A percentile compares a stretch with the other conserved stretches of the same genome.
These are phyloP conservation scores for Camponotus pennsylvanicus DNA, from an alignment of 1,140 invertebrate species.

Conservation along the genomic window DNA sequence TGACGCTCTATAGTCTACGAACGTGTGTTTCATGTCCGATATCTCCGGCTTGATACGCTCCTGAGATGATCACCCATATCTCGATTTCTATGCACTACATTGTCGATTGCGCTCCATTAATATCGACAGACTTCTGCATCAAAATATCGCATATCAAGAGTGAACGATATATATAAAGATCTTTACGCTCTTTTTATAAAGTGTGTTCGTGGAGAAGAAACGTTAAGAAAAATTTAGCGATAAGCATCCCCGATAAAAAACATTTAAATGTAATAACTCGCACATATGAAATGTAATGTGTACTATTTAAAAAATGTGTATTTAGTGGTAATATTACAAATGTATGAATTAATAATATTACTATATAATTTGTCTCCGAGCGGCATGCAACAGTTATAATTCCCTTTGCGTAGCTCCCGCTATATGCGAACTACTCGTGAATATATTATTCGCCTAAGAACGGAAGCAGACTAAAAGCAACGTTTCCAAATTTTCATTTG, in stretches of 20 bases:
- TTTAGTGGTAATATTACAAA: slow-evolving; percentile 11
- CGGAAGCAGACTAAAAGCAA: slow-evolving; percentile 50
- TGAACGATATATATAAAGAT: neutral
- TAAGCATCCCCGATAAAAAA: neutral
- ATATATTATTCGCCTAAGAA: slow-evolving; percentile 32
- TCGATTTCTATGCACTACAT: slow-evolving; percentile 4
- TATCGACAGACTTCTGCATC: slow-evolving; percentile 12
- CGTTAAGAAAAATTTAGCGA: neutral
- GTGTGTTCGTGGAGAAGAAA: neutral
- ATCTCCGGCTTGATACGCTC: slow-evolving; percentile 13
- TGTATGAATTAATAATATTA: slow-evolving; percentile 9
- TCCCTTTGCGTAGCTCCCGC: slow-evolving; percentile 35
- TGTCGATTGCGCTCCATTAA: slow-evolving; percentile 8
- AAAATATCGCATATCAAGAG: neutral
- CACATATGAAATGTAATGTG: neutral
- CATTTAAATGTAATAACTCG: neutral
- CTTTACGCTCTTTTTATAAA: neutral
- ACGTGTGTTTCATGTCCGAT: neutral
- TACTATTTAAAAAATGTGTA: neutral
- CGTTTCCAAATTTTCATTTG: slow-evolving; percentile 62
- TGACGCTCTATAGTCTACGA: slow-evolving; percentile 55
- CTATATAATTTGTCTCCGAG: slow-evolving; percentile 28
- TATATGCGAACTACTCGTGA: slow-evolving; percentile 36
- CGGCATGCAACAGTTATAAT: slow-evolving; percentile 46
- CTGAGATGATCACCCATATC: slow-evolving; percentile 36